Evolutionary conservation across 1,140 invertebrate species (phyloP).

Genomic region (Akabosia matsudoensis): DNA sequence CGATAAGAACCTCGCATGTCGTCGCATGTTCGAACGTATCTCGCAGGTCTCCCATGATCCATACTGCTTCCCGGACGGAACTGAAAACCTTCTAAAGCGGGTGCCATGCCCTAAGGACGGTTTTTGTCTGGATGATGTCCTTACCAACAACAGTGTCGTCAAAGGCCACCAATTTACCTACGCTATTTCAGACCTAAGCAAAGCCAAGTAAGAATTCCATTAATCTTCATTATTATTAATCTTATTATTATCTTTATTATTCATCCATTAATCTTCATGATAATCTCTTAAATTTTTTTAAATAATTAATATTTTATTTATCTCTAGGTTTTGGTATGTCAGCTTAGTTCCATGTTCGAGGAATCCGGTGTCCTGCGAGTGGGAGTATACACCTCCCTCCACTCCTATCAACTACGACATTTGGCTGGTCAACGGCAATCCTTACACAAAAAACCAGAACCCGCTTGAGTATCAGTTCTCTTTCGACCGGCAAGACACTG

Average conservation of each 20-base stretch:
- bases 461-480: conserved; percentile 92
- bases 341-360: conserved; percentile 88
- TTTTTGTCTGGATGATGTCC: conserved; percentile 79
- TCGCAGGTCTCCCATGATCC: conserved; percentile 78
- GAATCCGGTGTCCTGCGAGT: conserved; percentile 71
- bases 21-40: conserved; percentile 78
- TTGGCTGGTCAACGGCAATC: conserved; percentile 93
- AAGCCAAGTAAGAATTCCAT: conserved; percentile 77
- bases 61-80: conserved; percentile 72
- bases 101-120: conserved; percentile 76
- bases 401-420: conserved; percentile 80
- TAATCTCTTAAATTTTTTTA: too few species aligned
- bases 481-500: conserved; percentile 87
- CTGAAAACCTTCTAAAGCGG: conserved; percentile 77
- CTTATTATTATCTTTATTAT: background rate
- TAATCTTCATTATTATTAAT: too few species aligned
- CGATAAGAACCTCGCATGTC: conserved; percentile 68
- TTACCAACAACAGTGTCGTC: conserved; percentile 76
- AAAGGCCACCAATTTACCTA: conserved; percentile 89
- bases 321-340: conserved; percentile 86
- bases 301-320: conserved; percentile 46
- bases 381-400: conserved; percentile 67
- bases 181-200: conserved; percentile 78
- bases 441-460: conserved; percentile 75
- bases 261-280: background rate